Evolutionary conservation across 1,140 invertebrate species (phyloP).

Genomic region (Holotrichia oblita): DNA sequence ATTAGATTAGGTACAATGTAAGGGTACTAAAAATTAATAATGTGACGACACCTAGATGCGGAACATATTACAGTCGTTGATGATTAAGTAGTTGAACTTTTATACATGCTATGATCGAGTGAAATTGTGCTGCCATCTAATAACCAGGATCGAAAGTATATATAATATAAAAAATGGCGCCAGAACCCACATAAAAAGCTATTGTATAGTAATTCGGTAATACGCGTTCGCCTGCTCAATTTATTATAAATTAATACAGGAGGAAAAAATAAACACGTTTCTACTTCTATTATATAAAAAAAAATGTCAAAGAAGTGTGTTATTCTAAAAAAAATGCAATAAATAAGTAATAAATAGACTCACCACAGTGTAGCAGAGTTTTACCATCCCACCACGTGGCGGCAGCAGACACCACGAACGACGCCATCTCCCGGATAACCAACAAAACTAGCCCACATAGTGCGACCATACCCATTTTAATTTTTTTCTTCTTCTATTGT

Average conservation of each 20-base stretch:
- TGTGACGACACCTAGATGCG: slow-evolving; percentile 17
- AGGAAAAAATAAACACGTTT: slow-evolving; percentile 32
- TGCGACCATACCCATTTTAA: slow-evolving; percentile 39
- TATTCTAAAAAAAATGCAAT: slow-evolving; percentile 45
- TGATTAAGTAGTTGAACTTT: slow-evolving; percentile 30
- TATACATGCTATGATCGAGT: slow-evolving; percentile 41
- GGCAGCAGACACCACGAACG: slow-evolving; percentile 57
- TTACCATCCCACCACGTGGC: slow-evolving; percentile 55
- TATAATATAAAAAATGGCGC: slow-evolving; percentile 37
- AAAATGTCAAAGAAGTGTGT: slow-evolving; percentile 44
- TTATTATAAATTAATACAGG: too few relatives aligned
- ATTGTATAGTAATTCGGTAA: slow-evolving; percentile 4
- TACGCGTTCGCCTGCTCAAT: too few relatives aligned
- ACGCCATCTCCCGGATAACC: slow-evolving; percentile 57
- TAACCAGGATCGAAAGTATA: slow-evolving; percentile 26
- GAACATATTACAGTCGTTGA: neutral
- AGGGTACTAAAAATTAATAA: slow-evolving; percentile 2
- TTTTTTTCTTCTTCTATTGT: neutral
- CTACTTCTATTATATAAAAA: slow-evolving; percentile 35
- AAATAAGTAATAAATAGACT: slow-evolving; percentile 59
- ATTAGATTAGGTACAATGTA: slow-evolving; percentile 27
- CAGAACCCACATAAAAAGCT: slow-evolving; percentile 44
- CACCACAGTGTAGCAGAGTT: slow-evolving; percentile 60
- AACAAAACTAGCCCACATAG: slow-evolving; percentile 59
- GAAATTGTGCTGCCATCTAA: slow-evolving; percentile 38